A percentile compares a stretch with the other conserved stretches of the same genome.
phyloP scores from a whole-genome alignment of 1,140 invertebrate species.

The Drosophila sp. region DNA sequence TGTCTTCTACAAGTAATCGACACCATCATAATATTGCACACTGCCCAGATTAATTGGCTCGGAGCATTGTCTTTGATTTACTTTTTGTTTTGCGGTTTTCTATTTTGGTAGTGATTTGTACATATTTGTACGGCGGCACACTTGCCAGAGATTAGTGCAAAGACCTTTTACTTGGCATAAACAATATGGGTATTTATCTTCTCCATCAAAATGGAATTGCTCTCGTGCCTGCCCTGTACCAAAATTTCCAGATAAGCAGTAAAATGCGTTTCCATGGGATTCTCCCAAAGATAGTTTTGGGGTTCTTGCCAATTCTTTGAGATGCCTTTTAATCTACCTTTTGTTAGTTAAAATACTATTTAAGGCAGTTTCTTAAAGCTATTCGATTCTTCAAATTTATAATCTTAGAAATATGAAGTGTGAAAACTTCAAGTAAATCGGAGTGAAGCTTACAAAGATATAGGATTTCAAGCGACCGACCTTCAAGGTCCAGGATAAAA shows the following conservation, averaged over 20 bases:
- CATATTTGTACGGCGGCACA: background rate
- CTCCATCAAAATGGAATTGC: background rate
- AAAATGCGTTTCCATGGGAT: no score
- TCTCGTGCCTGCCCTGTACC: background rate
- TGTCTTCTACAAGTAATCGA: constrained; percentile 57
- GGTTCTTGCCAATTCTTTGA: no score
- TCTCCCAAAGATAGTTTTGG: no score
- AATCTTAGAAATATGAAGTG: no score
- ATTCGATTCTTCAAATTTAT: no score
- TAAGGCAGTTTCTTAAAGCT: no score
- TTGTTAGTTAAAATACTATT: no score
- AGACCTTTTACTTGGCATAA: background rate
- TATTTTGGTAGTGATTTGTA: background rate
- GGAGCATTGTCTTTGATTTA: constrained; percentile 45
- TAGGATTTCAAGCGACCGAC: no score
- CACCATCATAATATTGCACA: constrained; percentile 72
- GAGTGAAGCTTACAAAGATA: no score
- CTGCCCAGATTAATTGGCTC: constrained; percentile 63
- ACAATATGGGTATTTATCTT: background rate
- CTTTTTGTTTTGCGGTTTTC: constrained; percentile 19
- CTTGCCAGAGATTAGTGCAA: background rate
- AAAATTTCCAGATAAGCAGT: background rate
- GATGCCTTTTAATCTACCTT: no score
- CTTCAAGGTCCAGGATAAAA: no score
- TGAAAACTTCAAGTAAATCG: no score